Percentiles rank a stretch among this genome's conserved stretches.
Evolutionary conservation across 2,888 invertebrate species (phyloP).

Genomic region (Hemicrepidius hirtus): DNA sequence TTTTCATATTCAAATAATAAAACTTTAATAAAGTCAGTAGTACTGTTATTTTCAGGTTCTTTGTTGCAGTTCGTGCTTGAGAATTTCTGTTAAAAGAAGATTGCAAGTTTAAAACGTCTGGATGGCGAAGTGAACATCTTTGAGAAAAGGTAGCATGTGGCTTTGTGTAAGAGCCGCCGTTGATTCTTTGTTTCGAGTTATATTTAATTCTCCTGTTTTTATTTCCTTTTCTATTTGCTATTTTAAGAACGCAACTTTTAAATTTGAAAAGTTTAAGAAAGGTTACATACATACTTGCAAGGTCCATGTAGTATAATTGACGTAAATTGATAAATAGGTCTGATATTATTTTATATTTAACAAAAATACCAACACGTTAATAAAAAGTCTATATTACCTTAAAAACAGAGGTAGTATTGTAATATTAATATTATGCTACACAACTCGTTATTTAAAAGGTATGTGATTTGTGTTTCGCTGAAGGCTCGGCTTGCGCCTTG

Average conservation of each 20-base stretch:
- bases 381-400: no score
- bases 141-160: conserved; percentile 20
- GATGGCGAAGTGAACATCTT: conserved; percentile 18
- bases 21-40: not conserved
- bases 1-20: no score
- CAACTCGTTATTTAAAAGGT: no score
- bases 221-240: conserved; percentile 1
- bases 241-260: conserved; percentile 22
- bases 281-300: not conserved
- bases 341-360: no score
- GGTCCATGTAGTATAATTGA: no score
- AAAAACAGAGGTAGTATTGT: no score
- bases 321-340: no score
- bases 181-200: conserved; percentile 17
- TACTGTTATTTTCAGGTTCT: not conserved
- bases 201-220: conserved; percentile 26
- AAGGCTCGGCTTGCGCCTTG: no score
- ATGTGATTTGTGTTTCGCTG: no score
- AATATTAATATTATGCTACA: no score
- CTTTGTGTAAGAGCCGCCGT: conserved; percentile 25
- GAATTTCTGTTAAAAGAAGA: conserved; percentile 13
- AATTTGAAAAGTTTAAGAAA: not conserved
- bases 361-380: no score
- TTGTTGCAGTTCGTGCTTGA: conserved; percentile 16
- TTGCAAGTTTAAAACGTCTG: conserved; percentile 9